These are phyloP conservation scores for Toxonevra muliebris DNA, from an alignment of 2,888 invertebrate genomes.

Conservation along the genomic window DNA sequence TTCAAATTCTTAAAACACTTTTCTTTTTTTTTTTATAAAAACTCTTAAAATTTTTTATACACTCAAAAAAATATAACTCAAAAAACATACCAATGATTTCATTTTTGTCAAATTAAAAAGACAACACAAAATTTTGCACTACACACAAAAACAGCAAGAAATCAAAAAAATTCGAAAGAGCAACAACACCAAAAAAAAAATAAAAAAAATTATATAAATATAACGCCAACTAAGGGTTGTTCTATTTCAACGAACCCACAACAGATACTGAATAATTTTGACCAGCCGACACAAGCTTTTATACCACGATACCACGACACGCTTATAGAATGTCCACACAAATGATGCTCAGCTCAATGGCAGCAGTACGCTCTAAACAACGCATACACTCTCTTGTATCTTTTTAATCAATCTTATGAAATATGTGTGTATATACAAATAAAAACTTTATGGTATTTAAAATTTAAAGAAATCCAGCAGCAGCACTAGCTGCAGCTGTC, in stretches of 20 bases:
- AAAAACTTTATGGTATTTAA: too few species aligned
- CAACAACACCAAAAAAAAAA: slow-evolving; percentile 36
- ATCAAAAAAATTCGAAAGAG: slow-evolving; percentile 33
- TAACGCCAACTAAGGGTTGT: slow-evolving; percentile 29
- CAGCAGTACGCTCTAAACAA: not conserved
- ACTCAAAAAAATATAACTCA: slow-evolving; percentile 11
- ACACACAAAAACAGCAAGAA: slow-evolving; percentile 36
- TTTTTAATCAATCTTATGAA: too few species aligned
- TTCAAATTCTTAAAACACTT: not conserved
- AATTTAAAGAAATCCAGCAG: too few species aligned
- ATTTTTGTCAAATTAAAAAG: slow-evolving; percentile 53
- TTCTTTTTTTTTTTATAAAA: slow-evolving; percentile 17
- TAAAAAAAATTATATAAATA: not conserved
- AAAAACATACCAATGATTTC: slow-evolving; percentile 64
- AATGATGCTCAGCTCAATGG: slow-evolving; percentile 23
- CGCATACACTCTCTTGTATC: too few species aligned
- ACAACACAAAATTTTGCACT: slow-evolving; percentile 34
- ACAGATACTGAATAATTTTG: slow-evolving; percentile 65
- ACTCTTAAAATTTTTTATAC: not conserved
- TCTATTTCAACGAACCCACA: slow-evolving; percentile 63
- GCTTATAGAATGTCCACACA: slow-evolving; percentile 31
- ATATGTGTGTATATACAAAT: too few species aligned
- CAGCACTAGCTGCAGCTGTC: not conserved
- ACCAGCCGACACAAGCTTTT: slow-evolving; percentile 62
- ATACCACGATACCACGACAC: slow-evolving; percentile 47